Base-by-base conservation (phyloP, 2,113 vertebrate genomes). In the Oncorhynchus keta region DNA sequence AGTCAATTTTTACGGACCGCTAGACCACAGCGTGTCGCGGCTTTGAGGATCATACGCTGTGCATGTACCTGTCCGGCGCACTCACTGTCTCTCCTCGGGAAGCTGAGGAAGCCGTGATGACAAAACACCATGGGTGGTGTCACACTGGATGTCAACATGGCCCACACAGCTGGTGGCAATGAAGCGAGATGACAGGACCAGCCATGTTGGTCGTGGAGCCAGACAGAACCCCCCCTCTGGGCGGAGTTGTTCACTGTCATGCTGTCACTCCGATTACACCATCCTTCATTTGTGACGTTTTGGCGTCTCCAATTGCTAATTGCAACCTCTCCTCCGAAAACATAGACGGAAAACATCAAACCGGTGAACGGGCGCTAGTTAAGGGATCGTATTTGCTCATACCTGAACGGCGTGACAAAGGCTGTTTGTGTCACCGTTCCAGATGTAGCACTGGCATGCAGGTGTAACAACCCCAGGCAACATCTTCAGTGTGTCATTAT, bases 81-180 rank as follows among this genome's bases (percentile, higher is more conserved):
- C 75, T 76, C 49, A 78, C n/a, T 20, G 45, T 78, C 68, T 70
- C 76, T 76, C 26, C 2, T 45, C 16, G 68, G 72, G 59, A 28
- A 78, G 35, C 20, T 4, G 28, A 49, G 39, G 39, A 45, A 45
- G 39, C 39, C 2, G 0, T 2, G 32, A 65, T 30, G 76, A 82
- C 76, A 76, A 75, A 77, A 68, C 69, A 78, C 64, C 76, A 82
- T 73, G 75, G 80, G 80, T 78, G 68, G 62, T 75, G 68, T 79
- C 76, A 74, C 67, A 76, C 76, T 67, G 39, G 0, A 26, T 22
- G 62, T 79, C 82, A 76, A 66, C n/a, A 49, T 11, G 28, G 66
- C 72, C 73, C 14, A n/a, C 12, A 30, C 66, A 24, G 26, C 79
- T 57, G 61, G 51, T 76, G 74, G 77, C 35, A 57, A 57, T 45